Evolutionary conservation across 1,140 invertebrate genomes (phyloP).

Genomic region (Halictus rubicundus): DNA sequence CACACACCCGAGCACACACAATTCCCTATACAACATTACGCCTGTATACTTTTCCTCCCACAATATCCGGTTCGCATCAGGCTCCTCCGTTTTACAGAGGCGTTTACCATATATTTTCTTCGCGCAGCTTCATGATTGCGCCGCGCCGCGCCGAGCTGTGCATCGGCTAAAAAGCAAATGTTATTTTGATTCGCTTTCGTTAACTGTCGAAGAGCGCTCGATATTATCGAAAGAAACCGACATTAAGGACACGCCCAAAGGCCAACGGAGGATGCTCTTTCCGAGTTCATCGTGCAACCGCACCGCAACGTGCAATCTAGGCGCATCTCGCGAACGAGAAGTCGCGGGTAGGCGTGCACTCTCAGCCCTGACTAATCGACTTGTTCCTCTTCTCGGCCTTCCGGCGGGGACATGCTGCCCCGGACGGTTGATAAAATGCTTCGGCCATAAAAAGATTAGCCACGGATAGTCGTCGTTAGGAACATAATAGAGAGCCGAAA

Average conservation of each 20-base stretch:
- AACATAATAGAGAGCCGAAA: background rate
- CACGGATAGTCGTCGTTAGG: background rate
- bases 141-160: no score
- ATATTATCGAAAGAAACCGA: background rate
- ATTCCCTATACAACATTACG: no score
- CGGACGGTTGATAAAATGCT: background rate
- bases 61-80: no score
- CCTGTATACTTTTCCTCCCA: no score
- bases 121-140: no score
- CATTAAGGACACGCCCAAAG: background rate
- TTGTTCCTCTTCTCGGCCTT: background rate
- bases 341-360: conserved; percentile 14
- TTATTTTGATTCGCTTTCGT: background rate
- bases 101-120: no score
- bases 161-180: background rate
- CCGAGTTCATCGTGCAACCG: background rate
- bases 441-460: background rate
- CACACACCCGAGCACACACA: no score
- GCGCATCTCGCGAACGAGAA: background rate
- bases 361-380: background rate
- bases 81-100: no score
- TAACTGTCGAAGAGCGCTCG: background rate
- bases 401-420: background rate
- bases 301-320: background rate
- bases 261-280: background rate